Base-by-base conservation (phyloP, 2,797 vertebrate genomes). In the Pangasius krempfi region DNA sequence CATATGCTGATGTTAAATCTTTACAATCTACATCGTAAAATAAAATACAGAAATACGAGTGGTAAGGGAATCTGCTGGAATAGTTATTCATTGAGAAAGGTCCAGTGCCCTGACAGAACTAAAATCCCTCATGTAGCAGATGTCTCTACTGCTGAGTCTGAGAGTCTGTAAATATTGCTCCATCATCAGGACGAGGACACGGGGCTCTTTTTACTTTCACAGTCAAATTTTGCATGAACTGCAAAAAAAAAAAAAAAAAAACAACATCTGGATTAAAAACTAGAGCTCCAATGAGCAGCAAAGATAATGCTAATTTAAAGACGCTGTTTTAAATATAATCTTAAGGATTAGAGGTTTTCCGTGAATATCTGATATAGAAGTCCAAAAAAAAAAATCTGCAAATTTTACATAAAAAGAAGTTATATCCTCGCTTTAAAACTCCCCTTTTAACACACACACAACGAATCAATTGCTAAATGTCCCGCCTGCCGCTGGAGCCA, bases 131-230 rank as follows among this genome's bases (percentile, higher is more conserved):
- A 52, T 79, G 76, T 30, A 27, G 27, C 79, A 82, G 79, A 81
- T 18, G 76, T 80, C 76, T 37, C 50, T 22, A 18, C 52, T 62
- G 80, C 80, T 82, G 80, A 60, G 33, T 81, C 54, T 5, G 30
- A 6, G 79, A 44, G 56, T 62, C 20, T 62, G 37, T 62, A 82
- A 82, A 82, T 82, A 82, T n/a, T 82, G 80, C 80, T 8, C 56
- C 58, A 40, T 82, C 80, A 62, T 82, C 80, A 82, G 33, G 80
- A 27, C 13, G 5, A 58, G 33, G 30, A 25, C 54, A 25, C 79
- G 0, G 56, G 27, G 56, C 56, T 82, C 79, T 82, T 82, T 82
- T 27, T 20, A 54, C 47, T 25, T 40, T 37, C 79, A 13, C 33
- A 8, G 20, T 44, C 79, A 40, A 7, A 40, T 81, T 81, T 27